Base-by-base conservation (phyloP, 92 coral and sea anemone genomes). In the Pocillopora grandis region DNA sequence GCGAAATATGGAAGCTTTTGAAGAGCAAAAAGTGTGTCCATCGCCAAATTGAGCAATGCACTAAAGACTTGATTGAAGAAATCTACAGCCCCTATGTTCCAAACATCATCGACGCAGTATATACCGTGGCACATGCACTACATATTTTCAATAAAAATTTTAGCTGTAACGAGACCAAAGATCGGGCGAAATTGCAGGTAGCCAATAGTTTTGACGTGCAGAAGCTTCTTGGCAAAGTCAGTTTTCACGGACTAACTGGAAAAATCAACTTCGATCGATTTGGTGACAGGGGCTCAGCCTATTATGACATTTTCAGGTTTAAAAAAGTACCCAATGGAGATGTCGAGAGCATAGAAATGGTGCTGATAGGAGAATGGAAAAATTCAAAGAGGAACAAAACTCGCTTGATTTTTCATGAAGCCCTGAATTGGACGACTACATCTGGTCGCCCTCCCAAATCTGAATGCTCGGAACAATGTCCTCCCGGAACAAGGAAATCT, bases 401-500 rank as follows among this genome's bases (percentile, higher is more conserved):
- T 27, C 14, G 5, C 48, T 14, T 35, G 9, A 37, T 37, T 33
- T 27, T 35, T 68, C 36, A 68, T 68, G 10, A 33, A 17, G 23
- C 27, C 8, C 33, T 68, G 72, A 19, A 68, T 48, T 68, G 72
- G 72, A 33, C 48, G 48, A 68, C 33, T 27, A 27, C 31, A 27
- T 27, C 31, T 6, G 52, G 23, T 33, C 15, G 10, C 52, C 52
- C 72, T 35, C 72, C 48, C 15, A 31, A 68, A 31, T 68, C 72
- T 68, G 72, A 68, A 68, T 68, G 72, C 27, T 12, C 16, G 10
- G 78, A 31, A 31, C 48, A 66, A 19, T 85, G 88, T 15, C 57
- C 83, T 11, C 60, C 84, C 1, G 88, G 88, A 85, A 66, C 68
- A 31, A 62, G 66, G 57, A 60, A 85, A 66, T 76, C 88, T 9